Percentiles rank a stretch among this genome's conserved stretches.
Evolutionary conservation across 1,140 invertebrate genomes (phyloP).

Genomic region (Coptotermes formosanus): DNA sequence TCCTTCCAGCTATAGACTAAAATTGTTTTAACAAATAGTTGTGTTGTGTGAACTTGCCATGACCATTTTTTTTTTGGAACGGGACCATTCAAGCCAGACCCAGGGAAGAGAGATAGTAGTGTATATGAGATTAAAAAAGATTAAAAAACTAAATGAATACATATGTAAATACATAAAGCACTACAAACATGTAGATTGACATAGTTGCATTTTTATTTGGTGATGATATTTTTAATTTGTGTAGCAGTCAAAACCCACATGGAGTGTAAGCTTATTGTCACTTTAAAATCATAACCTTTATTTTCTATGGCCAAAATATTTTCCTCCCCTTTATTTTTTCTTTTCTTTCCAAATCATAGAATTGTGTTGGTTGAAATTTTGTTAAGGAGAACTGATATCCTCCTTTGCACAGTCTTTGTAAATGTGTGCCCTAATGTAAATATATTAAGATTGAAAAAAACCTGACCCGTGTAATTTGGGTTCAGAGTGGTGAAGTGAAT

Average conservation of each 20-base stretch:
- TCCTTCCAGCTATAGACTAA: neutral
- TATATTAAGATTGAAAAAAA: slow-evolving; percentile 7
- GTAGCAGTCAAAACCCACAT: neutral
- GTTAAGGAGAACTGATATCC: slow-evolving; percentile 12
- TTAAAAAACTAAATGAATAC: neutral
- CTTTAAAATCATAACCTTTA: neutral
- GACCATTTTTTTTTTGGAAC: neutral
- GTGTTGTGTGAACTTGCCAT: slow-evolving; percentile 1
- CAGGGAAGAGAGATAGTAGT: neutral
- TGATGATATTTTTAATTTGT: neutral
- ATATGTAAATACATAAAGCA: neutral
- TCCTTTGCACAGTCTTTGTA: slow-evolving; percentile 16
- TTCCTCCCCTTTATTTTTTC: neutral
- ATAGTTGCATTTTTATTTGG: neutral
- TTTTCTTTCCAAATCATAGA: neutral
- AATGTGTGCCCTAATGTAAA: slow-evolving; percentile 15
- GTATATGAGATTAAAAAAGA: neutral
- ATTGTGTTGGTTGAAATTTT: neutral
- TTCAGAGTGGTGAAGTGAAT: neutral
- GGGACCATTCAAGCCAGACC: neutral
- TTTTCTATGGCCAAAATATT: neutral
- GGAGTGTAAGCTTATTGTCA: neutral
- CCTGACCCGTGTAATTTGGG: slow-evolving; percentile 10
- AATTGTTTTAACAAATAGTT: slow-evolving; percentile 14
- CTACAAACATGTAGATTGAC: neutral